These are phyloP conservation scores for Pyrocephalus nanus DNA, from an alignment of 2,797 vertebrate genomes.

Conservation along the genomic window DNA sequence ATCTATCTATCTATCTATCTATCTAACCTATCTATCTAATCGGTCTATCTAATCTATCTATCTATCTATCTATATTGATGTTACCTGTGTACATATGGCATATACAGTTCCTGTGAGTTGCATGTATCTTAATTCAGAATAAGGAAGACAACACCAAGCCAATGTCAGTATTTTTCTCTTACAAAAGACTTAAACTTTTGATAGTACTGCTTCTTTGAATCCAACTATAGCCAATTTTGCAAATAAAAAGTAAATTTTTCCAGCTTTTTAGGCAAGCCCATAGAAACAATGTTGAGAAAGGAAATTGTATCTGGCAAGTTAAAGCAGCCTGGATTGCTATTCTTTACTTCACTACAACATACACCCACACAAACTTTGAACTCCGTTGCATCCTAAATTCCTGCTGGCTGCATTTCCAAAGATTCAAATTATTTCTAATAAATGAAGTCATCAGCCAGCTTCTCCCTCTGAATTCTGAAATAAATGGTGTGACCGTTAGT, in stretches of 20 bases:
- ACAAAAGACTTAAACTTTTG: neutral
- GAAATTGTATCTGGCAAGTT: conserved; percentile 62
- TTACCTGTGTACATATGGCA: neutral
- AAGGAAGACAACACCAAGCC: neutral
- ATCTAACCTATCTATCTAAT: too few species aligned
- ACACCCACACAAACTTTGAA: conserved; percentile 56
- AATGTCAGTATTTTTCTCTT: neutral
- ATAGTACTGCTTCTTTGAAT: neutral
- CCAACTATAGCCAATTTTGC: neutral
- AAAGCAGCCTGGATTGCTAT: conserved; percentile 14
- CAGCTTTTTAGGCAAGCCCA: conserved; percentile 12
- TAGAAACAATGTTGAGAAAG: conserved; percentile 37
- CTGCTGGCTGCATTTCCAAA: conserved; percentile 39
- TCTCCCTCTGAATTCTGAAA: conserved; percentile 39
- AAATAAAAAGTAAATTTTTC: conserved; percentile 26
- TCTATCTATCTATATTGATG: neutral
- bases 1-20: too few species aligned
- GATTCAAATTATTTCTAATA: conserved; percentile 43
- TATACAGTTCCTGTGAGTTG: neutral
- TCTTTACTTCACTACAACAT: conserved; percentile 30
- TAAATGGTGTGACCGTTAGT: neutral
- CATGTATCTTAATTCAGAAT: neutral
- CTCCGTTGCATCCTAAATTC: conserved; percentile 28
- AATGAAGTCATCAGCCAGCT: neutral
- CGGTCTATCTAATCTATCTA: too few species aligned